Conservation (phyloP, 2,113 vertebrate species). For the Brachirus orientalis region DNA sequence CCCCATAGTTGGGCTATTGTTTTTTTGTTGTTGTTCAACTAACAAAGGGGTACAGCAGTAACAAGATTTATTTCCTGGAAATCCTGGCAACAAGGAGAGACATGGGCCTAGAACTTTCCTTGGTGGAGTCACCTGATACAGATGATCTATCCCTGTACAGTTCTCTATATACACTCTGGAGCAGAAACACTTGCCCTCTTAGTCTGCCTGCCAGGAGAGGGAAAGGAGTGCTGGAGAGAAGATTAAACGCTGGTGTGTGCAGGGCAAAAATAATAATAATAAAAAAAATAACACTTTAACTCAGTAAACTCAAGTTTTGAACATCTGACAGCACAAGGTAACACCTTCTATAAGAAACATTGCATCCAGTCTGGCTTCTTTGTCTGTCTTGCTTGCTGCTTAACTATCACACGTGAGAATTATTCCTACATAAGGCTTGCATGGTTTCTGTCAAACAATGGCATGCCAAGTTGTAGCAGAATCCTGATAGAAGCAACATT, state of each 20-base stretch:
- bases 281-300: constrained; percentile 44
- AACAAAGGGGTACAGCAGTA: not conserved
- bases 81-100: constrained; percentile 33
- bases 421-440: constrained; percentile 41
- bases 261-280: not conserved
- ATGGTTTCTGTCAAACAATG: constrained; percentile 41
- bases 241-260: constrained; percentile 36
- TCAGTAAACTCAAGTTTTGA: constrained; percentile 62
- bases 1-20: not conserved
- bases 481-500: not conserved
- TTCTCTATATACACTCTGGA: constrained; percentile 67
- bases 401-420: constrained; percentile 21
- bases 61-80: constrained; percentile 32
- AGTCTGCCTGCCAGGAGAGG: constrained; percentile 57
- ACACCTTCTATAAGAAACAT: constrained; percentile 47
- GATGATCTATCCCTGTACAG: constrained; percentile 54
- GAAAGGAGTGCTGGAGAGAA: constrained; percentile 55
- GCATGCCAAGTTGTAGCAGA: constrained; percentile 16
- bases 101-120: constrained; percentile 77
- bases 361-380: constrained; percentile 51
- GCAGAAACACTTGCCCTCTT: constrained; percentile 63
- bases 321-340: constrained; percentile 77
- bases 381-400: constrained; percentile 61
- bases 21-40: not conserved
- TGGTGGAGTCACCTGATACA: constrained; percentile 77